These are phyloP conservation scores for Agrilus planipennis DNA, from an alignment of 1,140 invertebrate genomes.

Conservation along the genomic window DNA sequence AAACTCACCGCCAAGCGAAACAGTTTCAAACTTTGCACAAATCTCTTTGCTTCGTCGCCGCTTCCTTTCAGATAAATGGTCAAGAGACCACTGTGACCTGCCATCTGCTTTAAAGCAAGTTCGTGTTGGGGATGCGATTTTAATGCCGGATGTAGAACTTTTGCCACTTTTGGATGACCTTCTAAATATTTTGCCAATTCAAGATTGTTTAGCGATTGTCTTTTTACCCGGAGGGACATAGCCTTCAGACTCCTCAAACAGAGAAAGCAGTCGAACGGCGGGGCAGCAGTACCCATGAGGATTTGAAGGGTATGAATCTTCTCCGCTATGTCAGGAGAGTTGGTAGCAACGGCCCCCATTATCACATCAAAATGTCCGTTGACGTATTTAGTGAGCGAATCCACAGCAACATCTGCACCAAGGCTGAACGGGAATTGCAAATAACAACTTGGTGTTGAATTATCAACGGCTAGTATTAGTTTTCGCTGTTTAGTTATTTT, in stretches of 20 bases:
- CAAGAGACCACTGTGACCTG: slow-evolving; percentile 82
- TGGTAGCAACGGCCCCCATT: slow-evolving; percentile 60
- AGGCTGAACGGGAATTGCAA: slow-evolving; percentile 67
- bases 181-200: slow-evolving; percentile 65
- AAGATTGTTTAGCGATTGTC: slow-evolving; percentile 66
- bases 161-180: slow-evolving; percentile 49
- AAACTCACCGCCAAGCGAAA: slow-evolving; percentile 65
- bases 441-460: slow-evolving; percentile 71
- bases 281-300: slow-evolving; percentile 60
- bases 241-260: slow-evolving; percentile 72
- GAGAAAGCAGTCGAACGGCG: slow-evolving; percentile 70
- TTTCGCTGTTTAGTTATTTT: slow-evolving; percentile 45
- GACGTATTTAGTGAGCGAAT: slow-evolving; percentile 80
- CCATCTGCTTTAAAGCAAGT: slow-evolving; percentile 64
- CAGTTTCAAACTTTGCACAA: slow-evolving; percentile 51
- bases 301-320: no score
- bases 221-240: slow-evolving; percentile 58
- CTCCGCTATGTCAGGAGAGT: no score
- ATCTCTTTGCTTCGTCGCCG: slow-evolving; percentile 54
- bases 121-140: slow-evolving; percentile 87
- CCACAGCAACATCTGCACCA: slow-evolving; percentile 66
- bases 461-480: slow-evolving; percentile 67
- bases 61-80: slow-evolving; percentile 75
- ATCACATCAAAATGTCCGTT: slow-evolving; percentile 79
- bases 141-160: no score